These are phyloP conservation scores for Apamea sordens DNA, from an alignment of 2,888 invertebrate species.

Conservation along the genomic window DNA sequence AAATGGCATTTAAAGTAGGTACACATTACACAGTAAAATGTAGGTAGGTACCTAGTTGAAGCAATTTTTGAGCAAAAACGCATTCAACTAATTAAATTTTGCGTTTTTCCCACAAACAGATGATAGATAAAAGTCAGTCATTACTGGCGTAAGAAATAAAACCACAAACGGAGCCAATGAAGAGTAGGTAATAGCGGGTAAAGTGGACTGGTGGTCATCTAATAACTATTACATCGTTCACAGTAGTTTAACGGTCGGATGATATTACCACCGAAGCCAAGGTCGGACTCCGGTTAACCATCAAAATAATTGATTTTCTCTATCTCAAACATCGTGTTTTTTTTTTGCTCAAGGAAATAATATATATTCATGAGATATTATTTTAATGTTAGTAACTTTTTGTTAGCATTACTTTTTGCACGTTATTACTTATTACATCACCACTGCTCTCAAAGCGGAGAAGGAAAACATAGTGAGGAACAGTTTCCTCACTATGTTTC, in stretches of 20 bases:
- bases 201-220: slow-evolving; percentile 60
- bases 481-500: too few relatives aligned
- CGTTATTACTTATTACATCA: too few relatives aligned
- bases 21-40: slow-evolving; percentile 1
- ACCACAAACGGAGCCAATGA: slow-evolving; percentile 51
- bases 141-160: slow-evolving; percentile 52
- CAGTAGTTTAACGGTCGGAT: slow-evolving; percentile 65
- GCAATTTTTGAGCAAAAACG: slow-evolving; percentile 8
- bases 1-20: neutral
- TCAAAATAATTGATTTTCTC: slow-evolving; percentile 60
- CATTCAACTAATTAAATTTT: slow-evolving; percentile 39
- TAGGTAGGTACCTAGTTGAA: neutral
- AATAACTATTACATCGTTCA: slow-evolving; percentile 63
- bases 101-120: slow-evolving; percentile 48
- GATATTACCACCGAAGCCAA: slow-evolving; percentile 58
- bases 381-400: neutral
- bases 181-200: slow-evolving; percentile 32
- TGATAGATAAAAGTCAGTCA: slow-evolving; percentile 35
- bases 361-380: neutral
- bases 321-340: slow-evolving; percentile 33
- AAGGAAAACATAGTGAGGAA: too few relatives aligned
- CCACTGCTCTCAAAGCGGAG: too few relatives aligned
- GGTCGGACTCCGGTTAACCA: slow-evolving; percentile 57
- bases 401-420: too few relatives aligned
- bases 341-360: slow-evolving; percentile 13